Evolutionary conservation across 1,140 invertebrate species (phyloP), one percentile per base, ranked within the genome.

Genomic region (Microplitis demolitor): DNA sequence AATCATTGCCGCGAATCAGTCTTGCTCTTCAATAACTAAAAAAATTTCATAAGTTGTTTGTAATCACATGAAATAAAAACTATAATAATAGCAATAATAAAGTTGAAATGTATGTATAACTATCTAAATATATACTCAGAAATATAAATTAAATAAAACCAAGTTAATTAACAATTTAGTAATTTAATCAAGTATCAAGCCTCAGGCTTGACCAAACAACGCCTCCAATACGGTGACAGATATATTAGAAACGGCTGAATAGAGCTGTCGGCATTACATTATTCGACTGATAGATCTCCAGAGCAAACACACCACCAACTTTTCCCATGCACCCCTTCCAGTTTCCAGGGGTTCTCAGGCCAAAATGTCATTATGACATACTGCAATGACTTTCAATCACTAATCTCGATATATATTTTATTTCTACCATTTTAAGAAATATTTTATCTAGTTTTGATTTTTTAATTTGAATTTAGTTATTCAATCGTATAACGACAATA

Each of bases 201-300:
- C 58, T 39, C 37, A 61, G 62, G 71, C 74, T 69, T 69, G 67
- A 66, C 66, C 71, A 75, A 75, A 75, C 50, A 74, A 16, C 35
- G 68, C 14, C 68, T 14, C 24, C 56, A 58, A 63, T 74, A 64
- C 79, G 77, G 75, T 84, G 84, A 84, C 83, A 83, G 84, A 84
- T 85, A 85, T 87, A 87, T 87, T 85, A 87, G 84, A 80, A 81
- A 79, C 80, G 81, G 79, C 77, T 85, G 79, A 84, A 87, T 85
- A 79, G 80, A 84, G 77, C 79, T 79, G 81, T 80, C 82, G 81
- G 78, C 78, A 80, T 83, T 84, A 81, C 79, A 84, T 85, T 86
- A 85, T 85, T 85, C 82, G 80, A 73, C 78, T 78, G 82, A 78
- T 77, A 82, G 82, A 86, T 87, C 86, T 85, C 80, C 78, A 83